Percentiles rank a stretch among this genome's conserved stretches.
Evolutionary conservation across 1,140 invertebrate species (phyloP).

Genomic region (Zaprionus camerounensis): DNA sequence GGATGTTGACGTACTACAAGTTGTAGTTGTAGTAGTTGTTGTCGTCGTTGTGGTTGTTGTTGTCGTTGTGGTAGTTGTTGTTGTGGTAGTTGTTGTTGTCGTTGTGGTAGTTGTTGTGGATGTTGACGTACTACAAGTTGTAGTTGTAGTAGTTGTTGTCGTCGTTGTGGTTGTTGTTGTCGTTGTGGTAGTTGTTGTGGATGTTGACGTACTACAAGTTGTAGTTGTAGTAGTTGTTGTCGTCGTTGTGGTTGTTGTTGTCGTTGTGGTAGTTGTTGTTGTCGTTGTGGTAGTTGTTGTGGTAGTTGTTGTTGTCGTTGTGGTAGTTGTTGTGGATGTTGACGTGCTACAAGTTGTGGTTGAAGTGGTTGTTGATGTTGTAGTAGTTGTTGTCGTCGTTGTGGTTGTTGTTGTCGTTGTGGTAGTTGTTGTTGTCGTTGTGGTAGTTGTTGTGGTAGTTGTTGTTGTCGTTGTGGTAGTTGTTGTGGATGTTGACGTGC

Average conservation of each 20-base stretch:
- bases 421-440: conserved; percentile 12
- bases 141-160: conserved; percentile 11
- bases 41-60: neutral
- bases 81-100: conserved; percentile 19
- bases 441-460: conserved; percentile 6
- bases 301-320: conserved; percentile 17
- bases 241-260: neutral
- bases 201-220: neutral
- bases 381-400: conserved; percentile 9
- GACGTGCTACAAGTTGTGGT: neutral
- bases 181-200: neutral
- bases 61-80: conserved; percentile 22
- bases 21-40: neutral
- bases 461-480: conserved; percentile 10
- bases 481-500: conserved; percentile 15
- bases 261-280: neutral
- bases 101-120: conserved; percentile 11
- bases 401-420: neutral
- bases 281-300: conserved; percentile 16
- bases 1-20: conserved; percentile 11
- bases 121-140: conserved; percentile 9
- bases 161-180: conserved; percentile 9
- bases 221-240: conserved; percentile 8
- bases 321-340: conserved; percentile 19
- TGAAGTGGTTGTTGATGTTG: neutral